These are phyloP conservation scores for Drosophila peninsularis DNA, from an alignment of 2,888 invertebrate species.

Conservation along the genomic window DNA sequence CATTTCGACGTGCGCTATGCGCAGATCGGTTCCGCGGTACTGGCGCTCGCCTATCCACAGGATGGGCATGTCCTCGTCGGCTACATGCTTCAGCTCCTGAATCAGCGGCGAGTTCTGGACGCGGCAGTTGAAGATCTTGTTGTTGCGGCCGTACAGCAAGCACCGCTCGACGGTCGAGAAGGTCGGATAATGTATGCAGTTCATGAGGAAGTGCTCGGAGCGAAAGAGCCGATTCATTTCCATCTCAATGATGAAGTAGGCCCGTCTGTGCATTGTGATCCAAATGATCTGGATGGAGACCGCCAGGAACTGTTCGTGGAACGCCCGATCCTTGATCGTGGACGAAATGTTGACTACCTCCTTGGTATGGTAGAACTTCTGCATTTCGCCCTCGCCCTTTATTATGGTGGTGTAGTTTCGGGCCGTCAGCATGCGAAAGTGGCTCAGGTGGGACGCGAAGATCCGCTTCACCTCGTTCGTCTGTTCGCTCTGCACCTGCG, in stretches of 20 bases:
- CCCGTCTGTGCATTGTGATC: constrained; percentile 57
- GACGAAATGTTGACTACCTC: constrained; percentile 14
- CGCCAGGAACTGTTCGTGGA: constrained; percentile 41
- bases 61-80: constrained; percentile 19
- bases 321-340: constrained; percentile 13
- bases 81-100: constrained; percentile 5
- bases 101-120: constrained; percentile 17
- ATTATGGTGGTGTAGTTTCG: constrained; percentile 47
- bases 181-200: constrained; percentile 21
- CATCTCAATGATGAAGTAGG: constrained; percentile 72
- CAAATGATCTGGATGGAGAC: constrained; percentile 66
- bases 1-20: constrained; percentile 19
- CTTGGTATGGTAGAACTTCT: constrained; percentile 21
- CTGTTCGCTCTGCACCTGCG: constrained; percentile 76
- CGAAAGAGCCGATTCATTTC: constrained; percentile 81
- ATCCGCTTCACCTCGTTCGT: constrained; percentile 77
- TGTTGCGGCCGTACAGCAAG: constrained; percentile 17
- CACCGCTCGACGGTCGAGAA: constrained; percentile 14
- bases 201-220: constrained; percentile 76
- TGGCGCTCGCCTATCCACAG: constrained; percentile 23
- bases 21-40: constrained; percentile 6
- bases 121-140: constrained; percentile 21
- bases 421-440: constrained; percentile 80
- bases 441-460: constrained; percentile 73
- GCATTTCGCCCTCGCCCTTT: constrained; percentile 14